Percentiles rank a stretch among this genome's conserved stretches.
phyloP scores from a whole-genome alignment of 1,140 invertebrate species.

The Vollenhovia emeryi region DNA sequence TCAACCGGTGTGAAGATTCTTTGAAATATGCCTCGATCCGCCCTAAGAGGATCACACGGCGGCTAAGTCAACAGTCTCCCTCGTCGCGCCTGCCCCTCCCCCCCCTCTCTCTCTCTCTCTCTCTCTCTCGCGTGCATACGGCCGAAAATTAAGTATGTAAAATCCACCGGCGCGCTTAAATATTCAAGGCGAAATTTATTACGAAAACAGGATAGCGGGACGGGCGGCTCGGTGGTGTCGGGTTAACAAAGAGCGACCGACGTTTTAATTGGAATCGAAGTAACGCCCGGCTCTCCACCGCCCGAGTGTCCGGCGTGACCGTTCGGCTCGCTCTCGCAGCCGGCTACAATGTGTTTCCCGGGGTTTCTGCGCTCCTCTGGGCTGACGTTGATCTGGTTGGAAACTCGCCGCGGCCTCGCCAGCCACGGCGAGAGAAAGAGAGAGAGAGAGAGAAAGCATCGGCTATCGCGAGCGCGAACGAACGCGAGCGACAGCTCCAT shows the following conservation, averaged over 20 bases:
- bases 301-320: slow-evolving; percentile 32
- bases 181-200: slow-evolving; percentile 73
- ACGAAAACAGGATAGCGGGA: slow-evolving; percentile 66
- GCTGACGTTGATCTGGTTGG: slow-evolving; percentile 54
- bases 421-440: slow-evolving; percentile 12
- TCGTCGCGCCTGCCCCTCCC: slow-evolving; percentile 2
- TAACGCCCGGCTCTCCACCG: slow-evolving; percentile 10
- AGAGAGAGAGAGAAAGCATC: background rate
- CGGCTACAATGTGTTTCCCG: slow-evolving; percentile 52
- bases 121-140: slow-evolving; percentile 44
- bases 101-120: no score
- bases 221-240: slow-evolving; percentile 43
- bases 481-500: slow-evolving; percentile 70
- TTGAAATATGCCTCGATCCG: slow-evolving; percentile 2
- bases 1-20: slow-evolving; percentile 11
- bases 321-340: slow-evolving; percentile 13
- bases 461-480: slow-evolving; percentile 52
- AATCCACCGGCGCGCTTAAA: slow-evolving; percentile 65
- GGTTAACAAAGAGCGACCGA: slow-evolving; percentile 64
- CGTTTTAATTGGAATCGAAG: slow-evolving; percentile 74
- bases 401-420: slow-evolving; percentile 27
- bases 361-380: slow-evolving; percentile 26
- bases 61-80: slow-evolving; percentile 70
- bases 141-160: slow-evolving; percentile 77
- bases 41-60: slow-evolving; percentile 70